These are phyloP conservation scores for Microdon myrmicae DNA, from an alignment of 2,888 invertebrate genomes.

Conservation along the genomic window DNA sequence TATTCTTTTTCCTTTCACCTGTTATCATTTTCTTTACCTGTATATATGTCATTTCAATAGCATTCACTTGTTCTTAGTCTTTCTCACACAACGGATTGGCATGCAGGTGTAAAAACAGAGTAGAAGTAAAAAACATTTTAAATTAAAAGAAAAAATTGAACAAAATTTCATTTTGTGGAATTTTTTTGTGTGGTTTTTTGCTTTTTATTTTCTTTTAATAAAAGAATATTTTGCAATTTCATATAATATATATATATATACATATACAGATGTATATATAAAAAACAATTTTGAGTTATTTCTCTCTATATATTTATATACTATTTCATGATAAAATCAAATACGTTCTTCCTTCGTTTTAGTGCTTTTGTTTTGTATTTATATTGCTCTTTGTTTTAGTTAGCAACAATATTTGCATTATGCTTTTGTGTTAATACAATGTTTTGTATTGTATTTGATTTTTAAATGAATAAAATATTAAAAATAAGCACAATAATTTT, in stretches of 20 bases:
- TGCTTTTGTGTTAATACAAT: no score
- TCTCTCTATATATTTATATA: conserved; percentile 15
- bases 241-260: conserved; percentile 17
- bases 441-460: conserved; percentile 17
- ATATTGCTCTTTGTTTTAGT: conserved; percentile 9
- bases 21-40: conserved; percentile 3
- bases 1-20: conserved; percentile 1
- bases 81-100: conserved; percentile 4
- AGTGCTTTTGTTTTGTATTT: conserved; percentile 26
- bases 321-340: conserved; percentile 23
- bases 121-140: conserved; percentile 24
- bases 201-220: conserved; percentile 42
- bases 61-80: conserved; percentile 11
- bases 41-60: conserved; percentile 8
- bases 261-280: conserved; percentile 28
- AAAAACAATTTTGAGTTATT: conserved; percentile 28
- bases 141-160: conserved; percentile 5
- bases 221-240: conserved; percentile 44
- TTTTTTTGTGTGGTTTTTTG: conserved; percentile 33
- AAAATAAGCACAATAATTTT: conserved; percentile 32
- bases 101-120: conserved; percentile 44
- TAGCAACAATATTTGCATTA: conserved; percentile 14
- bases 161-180: conserved; percentile 17
- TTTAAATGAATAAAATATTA: conserved; percentile 20
- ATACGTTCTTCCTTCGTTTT: conserved; percentile 13